Evolutionary conservation across 2,797 vertebrate genomes (phyloP).

Genomic region (Cyprinodon diabolis): DNA sequence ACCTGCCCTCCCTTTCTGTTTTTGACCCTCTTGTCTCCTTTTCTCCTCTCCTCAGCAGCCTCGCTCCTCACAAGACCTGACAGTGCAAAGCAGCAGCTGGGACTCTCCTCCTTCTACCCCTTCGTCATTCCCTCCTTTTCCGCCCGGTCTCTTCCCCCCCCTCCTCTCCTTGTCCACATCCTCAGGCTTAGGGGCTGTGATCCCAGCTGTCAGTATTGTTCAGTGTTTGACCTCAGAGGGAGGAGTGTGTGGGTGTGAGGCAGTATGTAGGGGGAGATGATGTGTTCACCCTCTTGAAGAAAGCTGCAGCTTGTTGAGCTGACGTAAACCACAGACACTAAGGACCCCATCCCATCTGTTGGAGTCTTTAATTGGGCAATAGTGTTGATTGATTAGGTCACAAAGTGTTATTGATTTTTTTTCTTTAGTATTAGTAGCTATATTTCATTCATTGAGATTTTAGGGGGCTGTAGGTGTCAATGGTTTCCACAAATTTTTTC

Average conservation of each 20-base stretch:
- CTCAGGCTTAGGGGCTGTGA: constrained; percentile 82
- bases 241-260: constrained; percentile 57
- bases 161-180: constrained; percentile 54
- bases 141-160: constrained; percentile 38
- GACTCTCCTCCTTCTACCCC: constrained; percentile 72
- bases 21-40: constrained; percentile 54
- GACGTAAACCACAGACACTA: constrained; percentile 77
- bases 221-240: constrained; percentile 84
- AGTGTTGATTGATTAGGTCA: constrained; percentile 71
- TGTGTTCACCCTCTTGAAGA: constrained; percentile 64
- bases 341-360: constrained; percentile 75
- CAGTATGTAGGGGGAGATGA: constrained; percentile 34
- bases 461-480: constrained; percentile 11
- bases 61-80: constrained; percentile 71
- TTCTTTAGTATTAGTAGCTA: constrained; percentile 11
- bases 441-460: constrained; percentile 18
- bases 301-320: constrained; percentile 68
- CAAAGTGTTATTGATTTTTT: constrained; percentile 60
- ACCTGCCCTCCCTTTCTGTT: constrained; percentile 54
- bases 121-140: constrained; percentile 53
- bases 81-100: constrained; percentile 85
- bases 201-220: constrained; percentile 96
- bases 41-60: constrained; percentile 56
- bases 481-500: constrained; percentile 14
- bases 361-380: constrained; percentile 36